Conservation (phyloP, 2,888 invertebrate genomes). For the Dorcus hopei region DNA sequence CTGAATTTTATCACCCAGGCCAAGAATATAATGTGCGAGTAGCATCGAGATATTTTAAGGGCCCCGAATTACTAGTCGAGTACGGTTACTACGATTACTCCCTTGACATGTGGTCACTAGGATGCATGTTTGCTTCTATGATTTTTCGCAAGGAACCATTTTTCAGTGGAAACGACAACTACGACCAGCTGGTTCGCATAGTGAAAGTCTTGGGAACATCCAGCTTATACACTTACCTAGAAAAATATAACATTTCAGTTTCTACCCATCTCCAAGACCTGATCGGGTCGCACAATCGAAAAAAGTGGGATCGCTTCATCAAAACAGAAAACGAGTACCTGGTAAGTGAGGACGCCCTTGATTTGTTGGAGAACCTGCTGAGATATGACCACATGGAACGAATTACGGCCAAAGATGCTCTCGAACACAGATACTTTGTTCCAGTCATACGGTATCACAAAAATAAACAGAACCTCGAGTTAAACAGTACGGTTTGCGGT, state of each 20-base stretch:
- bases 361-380: constrained; percentile 42
- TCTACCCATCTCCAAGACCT: constrained; percentile 33
- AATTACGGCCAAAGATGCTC: constrained; percentile 43
- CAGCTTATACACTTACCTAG: constrained; percentile 40
- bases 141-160: constrained; percentile 47
- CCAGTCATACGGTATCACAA: constrained; percentile 25
- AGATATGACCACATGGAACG: constrained; percentile 45
- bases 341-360: constrained; percentile 42
- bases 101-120: constrained; percentile 48
- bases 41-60: constrained; percentile 47
- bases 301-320: constrained; percentile 46
- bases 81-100: constrained; percentile 48
- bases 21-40: constrained; percentile 47
- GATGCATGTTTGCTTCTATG: constrained; percentile 48
- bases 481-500: neutral
- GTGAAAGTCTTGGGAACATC: constrained; percentile 44
- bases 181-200: constrained; percentile 44
- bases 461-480: constrained; percentile 2
- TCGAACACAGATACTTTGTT: constrained; percentile 45
- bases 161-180: constrained; percentile 45
- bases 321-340: constrained; percentile 46
- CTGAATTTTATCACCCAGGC: constrained; percentile 47
- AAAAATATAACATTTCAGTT: constrained; percentile 43
- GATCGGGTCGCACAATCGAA: constrained; percentile 39
- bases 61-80: constrained; percentile 46